Conservation (phyloP, 2,113 vertebrate genomes). For the Falcunculus frontatus region DNA sequence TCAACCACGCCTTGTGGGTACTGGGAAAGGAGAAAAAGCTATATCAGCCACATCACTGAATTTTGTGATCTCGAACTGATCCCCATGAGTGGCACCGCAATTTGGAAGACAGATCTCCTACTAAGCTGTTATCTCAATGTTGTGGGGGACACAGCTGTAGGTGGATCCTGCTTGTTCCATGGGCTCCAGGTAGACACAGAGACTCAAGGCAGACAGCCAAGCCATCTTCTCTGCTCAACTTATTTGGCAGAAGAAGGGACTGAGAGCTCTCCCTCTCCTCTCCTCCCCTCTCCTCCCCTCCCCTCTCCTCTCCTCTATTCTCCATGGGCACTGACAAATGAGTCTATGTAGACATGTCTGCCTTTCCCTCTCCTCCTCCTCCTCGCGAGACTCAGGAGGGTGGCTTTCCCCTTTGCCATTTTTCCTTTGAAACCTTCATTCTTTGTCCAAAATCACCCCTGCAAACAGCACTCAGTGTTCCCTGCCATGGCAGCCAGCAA, state of each 20-base stretch:
- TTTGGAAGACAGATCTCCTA: not conserved
- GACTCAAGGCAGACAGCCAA: not conserved
- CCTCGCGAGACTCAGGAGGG: fast-evolving
- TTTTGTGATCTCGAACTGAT: not conserved
- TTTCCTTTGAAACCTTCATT: not conserved
- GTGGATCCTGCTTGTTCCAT: not conserved
- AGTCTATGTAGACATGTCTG: not conserved
- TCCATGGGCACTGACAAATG: not conserved
- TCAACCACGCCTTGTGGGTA: not conserved
- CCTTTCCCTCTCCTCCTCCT: not conserved
- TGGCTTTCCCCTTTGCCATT: not conserved
- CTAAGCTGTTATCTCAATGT: not conserved
- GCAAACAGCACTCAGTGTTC: not conserved
- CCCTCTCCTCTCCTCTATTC: not conserved
- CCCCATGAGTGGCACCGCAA: not conserved
- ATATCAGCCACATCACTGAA: not conserved
- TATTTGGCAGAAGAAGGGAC: not conserved
- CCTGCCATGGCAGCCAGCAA: not conserved
- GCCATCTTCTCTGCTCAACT: not conserved
- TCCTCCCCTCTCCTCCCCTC: too few relatives aligned
- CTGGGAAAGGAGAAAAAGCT: not conserved
- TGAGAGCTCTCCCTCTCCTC: not conserved
- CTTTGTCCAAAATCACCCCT: not conserved
- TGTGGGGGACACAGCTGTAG: not conserved
- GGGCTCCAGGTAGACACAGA: not conserved